Percentiles rank a stretch among this genome's conserved stretches.
These are phyloP conservation scores for Heliothis virescens DNA, from an alignment of 1,140 invertebrate genomes.

Conservation along the genomic window DNA sequence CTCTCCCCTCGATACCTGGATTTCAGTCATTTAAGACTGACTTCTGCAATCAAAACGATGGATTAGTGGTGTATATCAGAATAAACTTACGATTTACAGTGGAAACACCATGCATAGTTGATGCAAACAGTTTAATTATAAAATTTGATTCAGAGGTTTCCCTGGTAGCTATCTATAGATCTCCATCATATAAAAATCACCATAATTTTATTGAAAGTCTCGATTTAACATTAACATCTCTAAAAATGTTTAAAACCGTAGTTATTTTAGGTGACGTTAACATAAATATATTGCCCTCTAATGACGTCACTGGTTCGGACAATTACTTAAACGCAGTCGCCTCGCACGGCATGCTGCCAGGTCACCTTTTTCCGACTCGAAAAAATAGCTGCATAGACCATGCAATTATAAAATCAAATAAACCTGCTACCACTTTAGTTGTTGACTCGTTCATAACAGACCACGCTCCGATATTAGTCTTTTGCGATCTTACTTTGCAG, in stretches of 20 bases:
- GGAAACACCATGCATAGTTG: background rate
- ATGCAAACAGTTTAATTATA: background rate
- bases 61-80: background rate
- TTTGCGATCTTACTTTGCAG: background rate
- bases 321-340: background rate
- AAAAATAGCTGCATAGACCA: background rate
- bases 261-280: background rate
- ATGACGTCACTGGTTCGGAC: background rate
- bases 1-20: background rate
- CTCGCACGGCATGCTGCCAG: background rate
- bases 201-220: background rate
- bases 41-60: background rate
- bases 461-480: background rate
- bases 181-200: background rate
- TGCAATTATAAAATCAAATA: background rate
- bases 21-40: background rate
- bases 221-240: background rate
- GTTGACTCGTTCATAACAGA: background rate
- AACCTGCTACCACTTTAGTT: background rate
- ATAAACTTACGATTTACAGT: background rate
- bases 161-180: background rate
- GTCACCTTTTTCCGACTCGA: background rate
- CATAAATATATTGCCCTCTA: background rate
- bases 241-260: background rate
- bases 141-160: background rate